These are phyloP conservation scores for Diloba caeruleocephala DNA, from an alignment of 2,888 invertebrate species.

Conservation along the genomic window DNA sequence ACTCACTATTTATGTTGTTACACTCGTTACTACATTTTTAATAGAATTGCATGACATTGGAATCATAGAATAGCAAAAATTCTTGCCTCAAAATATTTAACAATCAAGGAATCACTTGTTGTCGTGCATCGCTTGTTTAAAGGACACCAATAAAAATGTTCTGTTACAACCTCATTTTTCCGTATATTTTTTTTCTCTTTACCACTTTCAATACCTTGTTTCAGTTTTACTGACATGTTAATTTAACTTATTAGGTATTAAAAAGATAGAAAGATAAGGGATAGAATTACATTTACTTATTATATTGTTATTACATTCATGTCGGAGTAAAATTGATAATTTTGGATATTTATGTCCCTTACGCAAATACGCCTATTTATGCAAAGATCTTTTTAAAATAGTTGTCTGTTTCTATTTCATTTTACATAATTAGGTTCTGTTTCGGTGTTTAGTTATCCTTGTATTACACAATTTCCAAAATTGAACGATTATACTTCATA, in stretches of 20 bases:
- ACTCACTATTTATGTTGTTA: not conserved
- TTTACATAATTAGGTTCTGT: too few relatives aligned
- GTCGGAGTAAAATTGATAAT: constrained; percentile 2
- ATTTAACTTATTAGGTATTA: constrained; percentile 6
- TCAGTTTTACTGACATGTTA: constrained; percentile 28
- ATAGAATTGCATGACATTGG: not conserved
- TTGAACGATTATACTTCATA: constrained; percentile 5
- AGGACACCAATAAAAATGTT: constrained; percentile 57
- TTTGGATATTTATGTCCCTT: not conserved
- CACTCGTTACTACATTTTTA: not conserved
- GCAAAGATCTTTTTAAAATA: too few relatives aligned
- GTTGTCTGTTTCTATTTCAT: too few relatives aligned
- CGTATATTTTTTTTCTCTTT: constrained; percentile 5
- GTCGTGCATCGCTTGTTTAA: constrained; percentile 54
- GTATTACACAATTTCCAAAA: not conserved
- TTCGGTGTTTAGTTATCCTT: too few relatives aligned
- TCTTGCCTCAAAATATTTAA: not conserved
- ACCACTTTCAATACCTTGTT: constrained; percentile 18
- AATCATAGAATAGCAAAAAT: not conserved
- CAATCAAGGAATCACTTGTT: constrained; percentile 17
- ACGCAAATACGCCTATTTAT: too few relatives aligned
- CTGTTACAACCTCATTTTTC: constrained; percentile 60
- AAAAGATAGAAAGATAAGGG: constrained; percentile 17
- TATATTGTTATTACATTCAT: constrained; percentile 4
- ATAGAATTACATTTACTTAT: constrained; percentile 6